Evolutionary conservation across 2,797 vertebrate species (phyloP), one percentile per base, ranked within the genome.

Genomic region (Streptopelia turtur): DNA sequence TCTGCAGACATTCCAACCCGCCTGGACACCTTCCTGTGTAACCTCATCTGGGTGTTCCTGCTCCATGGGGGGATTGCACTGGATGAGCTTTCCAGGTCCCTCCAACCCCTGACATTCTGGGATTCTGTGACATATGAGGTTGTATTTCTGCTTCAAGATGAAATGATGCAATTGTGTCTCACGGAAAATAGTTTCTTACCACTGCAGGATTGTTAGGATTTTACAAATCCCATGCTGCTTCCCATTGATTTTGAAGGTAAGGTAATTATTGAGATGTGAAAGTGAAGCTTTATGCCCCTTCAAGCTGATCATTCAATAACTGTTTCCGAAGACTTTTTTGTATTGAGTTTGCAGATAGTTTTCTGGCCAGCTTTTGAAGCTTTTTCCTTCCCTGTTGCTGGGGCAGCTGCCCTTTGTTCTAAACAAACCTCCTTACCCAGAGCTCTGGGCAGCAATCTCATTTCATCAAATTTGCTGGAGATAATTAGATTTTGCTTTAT

Each of bases 161-260:
- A 90, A 89, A 90, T 87, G 43, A 82, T 88, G 83, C 39, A 49
- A 72, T 89, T 84, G 65, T 83, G 56, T 70, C 70, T 81, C 28
- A 6, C 35, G 60, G 56, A 69, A 89, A 91, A 76, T 25, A 70
- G 43, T 66, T 90, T 69, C 66, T 72, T 63, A 37, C 25, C 41
- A 16, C 69, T 8, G 16, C 39, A 60, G 55, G 65, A 23, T 7
- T 75, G 61, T 78, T 76, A 72, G 63, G 63, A 28, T 86, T 94
- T 88, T 86, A 72, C 55, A 84, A 79, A 88, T 63, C 79, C 52
- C 45, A 10, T 1, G 10, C 69, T 86, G 57, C 35, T 83, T 83
- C 31, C 53, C 41, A 56, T 50, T 81, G 84, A 65, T 85, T 81
- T 76, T 71, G 60, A 85, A 71, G 61, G 50, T 33, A 31, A 89